Base-by-base conservation (phyloP, 35 echinoderm and acorn worm genomes). In the Holothuria glaberrima region DNA sequence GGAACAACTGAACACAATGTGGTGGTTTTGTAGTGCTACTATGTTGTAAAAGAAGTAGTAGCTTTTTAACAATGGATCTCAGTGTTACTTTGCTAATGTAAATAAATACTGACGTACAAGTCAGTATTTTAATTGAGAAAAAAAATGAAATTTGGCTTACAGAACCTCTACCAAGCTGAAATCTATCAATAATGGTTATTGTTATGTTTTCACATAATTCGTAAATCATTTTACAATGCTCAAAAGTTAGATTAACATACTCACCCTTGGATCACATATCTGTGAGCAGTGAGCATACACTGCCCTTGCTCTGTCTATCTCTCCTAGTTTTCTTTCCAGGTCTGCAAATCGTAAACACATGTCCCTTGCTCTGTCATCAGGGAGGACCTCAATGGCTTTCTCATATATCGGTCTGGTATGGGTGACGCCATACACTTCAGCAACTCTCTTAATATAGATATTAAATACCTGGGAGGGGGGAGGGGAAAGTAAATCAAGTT, bases 201-300 rank as follows among this genome's bases (percentile, higher is more conserved):
- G 3, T 14, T 14, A n/a, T n/a, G n/a, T n/a, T 14, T 54, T 54
- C 1, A 14, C 16, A 5, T 54, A 2, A 54, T 14, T 54, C n/a
- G n/a, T n/a, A n/a, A n/a, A n/a, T n/a, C n/a, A 9, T 54, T 54
- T 5, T 9, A 54, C 12, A 54, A 54, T 17, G 0, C 0, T 54
- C 5, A 14, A 0, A 17, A 54, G 5, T 54, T 54, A 54, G 13
- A 2, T 9, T 5, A 83, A 48, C 22, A 52, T n/a, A 88, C 95
- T 74, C 86, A 99, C 97, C 48, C 97, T 92, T 31, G 97, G 97
- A 57, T 99, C 97, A 87, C 97, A 99, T 59, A 99, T 99, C 86
- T 99, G 97, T 34, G 97, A 95, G 62, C 97, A 99, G 82, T 99
- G 97, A 50, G 81, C 88, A 75, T 99, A 99, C 4, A 99, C 86